phyloP scores from a whole-genome alignment of 2,113 vertebrate genomes.

The Larimichthys crocea region DNA sequence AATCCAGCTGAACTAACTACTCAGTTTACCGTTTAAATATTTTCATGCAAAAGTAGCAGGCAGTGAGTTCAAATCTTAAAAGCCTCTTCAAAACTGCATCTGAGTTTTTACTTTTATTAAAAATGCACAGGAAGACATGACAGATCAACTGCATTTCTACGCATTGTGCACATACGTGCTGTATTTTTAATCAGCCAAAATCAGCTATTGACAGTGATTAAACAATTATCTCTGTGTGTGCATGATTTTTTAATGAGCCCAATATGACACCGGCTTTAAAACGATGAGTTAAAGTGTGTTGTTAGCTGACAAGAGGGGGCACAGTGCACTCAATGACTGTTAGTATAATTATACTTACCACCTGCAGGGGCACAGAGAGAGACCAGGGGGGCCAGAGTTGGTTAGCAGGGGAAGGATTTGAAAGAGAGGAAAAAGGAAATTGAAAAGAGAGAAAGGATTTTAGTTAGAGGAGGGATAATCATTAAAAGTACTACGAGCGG shows the following conservation, averaged over 20 bases:
- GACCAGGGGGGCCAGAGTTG: constrained; percentile 60
- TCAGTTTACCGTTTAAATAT: neutral
- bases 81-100: neutral
- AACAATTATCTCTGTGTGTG: neutral
- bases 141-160: neutral
- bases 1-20: neutral
- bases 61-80: neutral
- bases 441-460: constrained; percentile 66
- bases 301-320: neutral
- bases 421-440: constrained; percentile 55
- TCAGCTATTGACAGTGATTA: neutral
- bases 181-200: neutral
- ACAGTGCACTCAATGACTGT: constrained; percentile 29
- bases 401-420: constrained; percentile 69
- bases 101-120: neutral
- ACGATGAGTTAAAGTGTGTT: neutral
- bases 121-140: neutral
- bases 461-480: constrained; percentile 62
- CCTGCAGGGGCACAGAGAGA: constrained; percentile 68
- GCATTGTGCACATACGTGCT: too few species aligned
- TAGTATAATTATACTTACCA: constrained; percentile 75
- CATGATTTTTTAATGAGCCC: neutral
- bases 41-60: neutral
- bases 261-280: neutral
- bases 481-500: constrained; percentile 21